phyloP scores from a whole-genome alignment of 2,113 vertebrate genomes.

The Galemys pyrenaicus region DNA sequence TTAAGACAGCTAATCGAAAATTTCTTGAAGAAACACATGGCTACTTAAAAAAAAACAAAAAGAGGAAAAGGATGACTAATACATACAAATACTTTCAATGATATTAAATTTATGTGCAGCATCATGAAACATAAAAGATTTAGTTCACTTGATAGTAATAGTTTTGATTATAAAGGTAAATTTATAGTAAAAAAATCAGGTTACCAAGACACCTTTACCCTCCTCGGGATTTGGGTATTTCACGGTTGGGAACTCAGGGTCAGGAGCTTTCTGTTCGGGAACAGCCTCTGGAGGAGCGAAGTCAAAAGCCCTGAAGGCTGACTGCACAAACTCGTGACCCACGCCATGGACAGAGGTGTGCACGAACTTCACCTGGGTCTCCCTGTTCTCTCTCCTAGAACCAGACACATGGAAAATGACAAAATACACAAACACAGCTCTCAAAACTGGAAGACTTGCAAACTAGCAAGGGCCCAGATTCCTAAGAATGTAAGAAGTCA shows the following conservation, averaged over 20 bases:
- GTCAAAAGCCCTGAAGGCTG: slow-evolving; percentile 93
- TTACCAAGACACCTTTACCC: slow-evolving; percentile 96
- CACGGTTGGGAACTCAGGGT: slow-evolving; percentile 97
- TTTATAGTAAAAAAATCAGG: slow-evolving; percentile 28
- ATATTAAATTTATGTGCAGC: background rate
- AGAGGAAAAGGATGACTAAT: background rate
- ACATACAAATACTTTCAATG: background rate
- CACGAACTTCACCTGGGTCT: slow-evolving; percentile 92
- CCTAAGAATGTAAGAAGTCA: background rate
- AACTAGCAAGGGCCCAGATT: background rate
- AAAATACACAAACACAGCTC: background rate
- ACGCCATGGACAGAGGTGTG: slow-evolving; percentile 98
- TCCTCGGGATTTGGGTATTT: slow-evolving; percentile 99
- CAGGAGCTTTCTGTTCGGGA: slow-evolving; percentile 94
- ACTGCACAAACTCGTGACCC: slow-evolving; percentile 94
- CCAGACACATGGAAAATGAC: slow-evolving; percentile 29
- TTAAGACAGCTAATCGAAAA: background rate
- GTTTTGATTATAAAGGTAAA: background rate
- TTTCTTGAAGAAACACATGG: background rate
- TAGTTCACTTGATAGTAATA: slow-evolving; percentile 5
- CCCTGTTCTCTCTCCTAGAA: slow-evolving; percentile 92
- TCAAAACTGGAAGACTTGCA: background rate
- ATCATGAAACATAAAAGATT: background rate
- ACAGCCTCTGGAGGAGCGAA: slow-evolving; percentile 95
- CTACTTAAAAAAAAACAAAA: too few species aligned